Percentiles rank a stretch among this genome's conserved stretches.
These are phyloP conservation scores for Chelon auratus DNA, from an alignment of 2,797 vertebrate species.

Conservation along the genomic window DNA sequence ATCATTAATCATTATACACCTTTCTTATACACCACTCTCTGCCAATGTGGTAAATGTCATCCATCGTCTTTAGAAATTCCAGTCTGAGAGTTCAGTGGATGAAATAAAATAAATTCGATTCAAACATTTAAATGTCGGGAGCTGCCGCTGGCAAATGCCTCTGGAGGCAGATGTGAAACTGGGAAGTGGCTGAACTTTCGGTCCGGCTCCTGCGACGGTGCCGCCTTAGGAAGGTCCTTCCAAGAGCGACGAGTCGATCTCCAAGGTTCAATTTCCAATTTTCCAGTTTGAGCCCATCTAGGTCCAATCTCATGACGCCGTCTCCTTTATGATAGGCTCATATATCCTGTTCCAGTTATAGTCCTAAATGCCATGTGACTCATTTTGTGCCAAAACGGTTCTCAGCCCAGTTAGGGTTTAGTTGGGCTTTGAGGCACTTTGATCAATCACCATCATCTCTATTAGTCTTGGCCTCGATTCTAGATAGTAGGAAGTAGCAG, in stretches of 20 bases:
- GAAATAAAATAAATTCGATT: conserved; percentile 35
- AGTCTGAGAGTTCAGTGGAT: conserved; percentile 17
- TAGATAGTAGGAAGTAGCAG: conserved; percentile 36
- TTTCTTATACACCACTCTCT: not conserved
- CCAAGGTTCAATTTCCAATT: conserved; percentile 82
- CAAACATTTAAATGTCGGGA: conserved; percentile 62
- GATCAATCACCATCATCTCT: conserved; percentile 64
- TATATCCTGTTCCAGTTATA: conserved; percentile 75
- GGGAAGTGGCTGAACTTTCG: conserved; percentile 48
- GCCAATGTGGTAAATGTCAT: conserved; percentile 49
- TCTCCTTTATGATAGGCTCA: conserved; percentile 68
- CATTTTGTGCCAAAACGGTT: conserved; percentile 72
- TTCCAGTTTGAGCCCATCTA: conserved; percentile 76
- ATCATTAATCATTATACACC: too few relatives aligned
- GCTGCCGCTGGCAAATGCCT: conserved; percentile 46
- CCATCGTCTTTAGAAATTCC: conserved; percentile 29
- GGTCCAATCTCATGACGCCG: conserved; percentile 70
- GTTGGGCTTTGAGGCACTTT: conserved; percentile 45
- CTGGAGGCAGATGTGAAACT: conserved; percentile 56
- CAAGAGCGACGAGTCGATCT: conserved; percentile 67
- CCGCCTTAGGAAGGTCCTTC: conserved; percentile 31
- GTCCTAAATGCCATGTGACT: conserved; percentile 76
- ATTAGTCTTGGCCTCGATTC: conserved; percentile 50
- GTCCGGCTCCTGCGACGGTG: conserved; percentile 14
- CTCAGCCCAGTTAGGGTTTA: conserved; percentile 55